Conservation (phyloP, 2,797 vertebrate genomes). For the Halcyon badia region DNA sequence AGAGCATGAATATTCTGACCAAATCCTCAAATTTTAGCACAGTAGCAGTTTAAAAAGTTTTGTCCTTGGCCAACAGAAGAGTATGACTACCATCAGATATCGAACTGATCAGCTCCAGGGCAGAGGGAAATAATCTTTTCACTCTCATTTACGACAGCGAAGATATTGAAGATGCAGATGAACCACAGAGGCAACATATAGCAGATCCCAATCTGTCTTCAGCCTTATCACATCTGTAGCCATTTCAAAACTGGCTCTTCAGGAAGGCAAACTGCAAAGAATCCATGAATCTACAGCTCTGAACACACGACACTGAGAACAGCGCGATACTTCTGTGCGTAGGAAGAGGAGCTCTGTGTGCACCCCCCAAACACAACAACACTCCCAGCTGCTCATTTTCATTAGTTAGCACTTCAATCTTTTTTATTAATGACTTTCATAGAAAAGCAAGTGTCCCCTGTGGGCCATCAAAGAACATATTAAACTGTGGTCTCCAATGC, state of each 20-base stretch:
- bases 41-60: neutral
- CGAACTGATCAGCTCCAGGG: neutral
- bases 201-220: neutral
- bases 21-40: conserved; percentile 12
- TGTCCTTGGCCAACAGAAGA: neutral
- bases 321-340: neutral
- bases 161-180: neutral
- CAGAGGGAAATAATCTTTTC: neutral
- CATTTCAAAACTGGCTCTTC: neutral
- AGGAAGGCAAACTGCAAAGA: neutral
- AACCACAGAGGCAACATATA: neutral
- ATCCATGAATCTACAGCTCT: neutral
- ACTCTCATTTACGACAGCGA: neutral
- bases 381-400: neutral
- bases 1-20: conserved; percentile 18
- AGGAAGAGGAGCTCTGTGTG: neutral
- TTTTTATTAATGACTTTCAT: neutral
- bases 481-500: neutral
- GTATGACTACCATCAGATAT: neutral
- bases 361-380: neutral
- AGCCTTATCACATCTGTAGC: neutral
- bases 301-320: neutral
- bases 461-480: neutral
- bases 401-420: neutral
- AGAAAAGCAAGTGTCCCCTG: neutral